These are phyloP conservation scores for Pagetopsis macropterus DNA, from an alignment of 2,797 vertebrate species.

Conservation along the genomic window DNA sequence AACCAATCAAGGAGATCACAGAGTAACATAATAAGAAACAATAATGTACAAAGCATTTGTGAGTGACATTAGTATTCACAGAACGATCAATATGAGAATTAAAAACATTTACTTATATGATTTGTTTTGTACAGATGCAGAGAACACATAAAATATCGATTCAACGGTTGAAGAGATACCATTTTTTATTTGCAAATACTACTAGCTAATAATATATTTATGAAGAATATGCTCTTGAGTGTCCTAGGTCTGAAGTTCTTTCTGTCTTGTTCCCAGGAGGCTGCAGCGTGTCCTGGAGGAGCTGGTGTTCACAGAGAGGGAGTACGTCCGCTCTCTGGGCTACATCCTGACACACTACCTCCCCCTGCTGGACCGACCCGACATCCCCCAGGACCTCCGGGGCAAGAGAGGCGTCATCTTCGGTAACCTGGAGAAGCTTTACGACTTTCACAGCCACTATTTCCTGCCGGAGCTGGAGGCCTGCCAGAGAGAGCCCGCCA, in stretches of 20 bases:
- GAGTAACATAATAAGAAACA: not conserved
- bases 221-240: not conserved
- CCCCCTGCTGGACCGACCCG: slow-evolving; percentile 82
- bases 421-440: slow-evolving; percentile 86
- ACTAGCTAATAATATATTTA: not conserved
- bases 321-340: slow-evolving; percentile 84
- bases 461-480: slow-evolving; percentile 86
- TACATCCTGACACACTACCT: slow-evolving; percentile 87
- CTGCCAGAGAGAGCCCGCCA: slow-evolving; percentile 78
- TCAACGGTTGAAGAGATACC: not conserved
- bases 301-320: slow-evolving; percentile 84
- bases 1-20: not conserved
- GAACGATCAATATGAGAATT: not conserved
- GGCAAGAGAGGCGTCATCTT: slow-evolving; percentile 86
- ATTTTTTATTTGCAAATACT: not conserved
- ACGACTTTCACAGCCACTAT: slow-evolving; percentile 83
- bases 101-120: not conserved
- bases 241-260: not conserved
- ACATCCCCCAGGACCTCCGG: slow-evolving; percentile 85
- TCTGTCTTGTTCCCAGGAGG: slow-evolving; percentile 71
- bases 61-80: not conserved
- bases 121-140: not conserved
- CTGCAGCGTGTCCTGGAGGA: slow-evolving; percentile 85
- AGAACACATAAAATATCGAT: not conserved
- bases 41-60: not conserved